Evolutionary conservation across 2,888 invertebrate genomes (phyloP).

Genomic region (Herminia tarsipennalis): DNA sequence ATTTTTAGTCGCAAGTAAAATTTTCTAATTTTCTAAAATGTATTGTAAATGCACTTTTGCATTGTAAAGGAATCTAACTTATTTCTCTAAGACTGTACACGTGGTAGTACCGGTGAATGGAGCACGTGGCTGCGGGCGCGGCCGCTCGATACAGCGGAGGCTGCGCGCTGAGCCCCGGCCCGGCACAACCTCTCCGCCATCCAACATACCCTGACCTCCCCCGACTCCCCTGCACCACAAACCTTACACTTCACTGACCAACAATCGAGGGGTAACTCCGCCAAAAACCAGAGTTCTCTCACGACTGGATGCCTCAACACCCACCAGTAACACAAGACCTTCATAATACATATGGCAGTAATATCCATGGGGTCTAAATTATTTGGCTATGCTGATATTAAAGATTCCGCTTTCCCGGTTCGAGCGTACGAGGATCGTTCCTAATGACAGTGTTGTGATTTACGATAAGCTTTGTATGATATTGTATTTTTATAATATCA

Average conservation of each 20-base stretch:
- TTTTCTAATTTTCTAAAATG: too few relatives aligned
- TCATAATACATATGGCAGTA: slow-evolving; percentile 47
- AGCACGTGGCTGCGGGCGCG: slow-evolving; percentile 73
- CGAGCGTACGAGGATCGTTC: slow-evolving; percentile 50
- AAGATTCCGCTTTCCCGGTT: slow-evolving; percentile 57
- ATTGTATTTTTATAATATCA: slow-evolving; percentile 38
- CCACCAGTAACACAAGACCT: slow-evolving; percentile 61
- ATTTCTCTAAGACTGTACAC: slow-evolving; percentile 48
- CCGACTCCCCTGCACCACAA: slow-evolving; percentile 30
- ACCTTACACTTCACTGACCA: slow-evolving; percentile 42
- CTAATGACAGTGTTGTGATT: slow-evolving; percentile 63
- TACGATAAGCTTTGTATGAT: slow-evolving; percentile 57
- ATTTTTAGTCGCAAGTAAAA: too few relatives aligned
- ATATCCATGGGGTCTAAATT: slow-evolving; percentile 54
- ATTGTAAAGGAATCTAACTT: too few relatives aligned
- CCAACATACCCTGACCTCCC: slow-evolving; percentile 60
- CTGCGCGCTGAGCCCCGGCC: slow-evolving; percentile 71
- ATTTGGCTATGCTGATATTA: slow-evolving; percentile 56
- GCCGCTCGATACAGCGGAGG: slow-evolving; percentile 76
- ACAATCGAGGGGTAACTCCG: slow-evolving; percentile 34
- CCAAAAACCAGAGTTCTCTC: slow-evolving; percentile 55
- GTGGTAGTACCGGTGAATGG: slow-evolving; percentile 66
- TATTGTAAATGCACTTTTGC: too few relatives aligned
- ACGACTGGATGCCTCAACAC: slow-evolving; percentile 47
- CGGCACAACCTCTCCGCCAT: slow-evolving; percentile 51